Base-by-base conservation (phyloP, 2,888 invertebrate species). In the Celastrina argiolus region DNA sequence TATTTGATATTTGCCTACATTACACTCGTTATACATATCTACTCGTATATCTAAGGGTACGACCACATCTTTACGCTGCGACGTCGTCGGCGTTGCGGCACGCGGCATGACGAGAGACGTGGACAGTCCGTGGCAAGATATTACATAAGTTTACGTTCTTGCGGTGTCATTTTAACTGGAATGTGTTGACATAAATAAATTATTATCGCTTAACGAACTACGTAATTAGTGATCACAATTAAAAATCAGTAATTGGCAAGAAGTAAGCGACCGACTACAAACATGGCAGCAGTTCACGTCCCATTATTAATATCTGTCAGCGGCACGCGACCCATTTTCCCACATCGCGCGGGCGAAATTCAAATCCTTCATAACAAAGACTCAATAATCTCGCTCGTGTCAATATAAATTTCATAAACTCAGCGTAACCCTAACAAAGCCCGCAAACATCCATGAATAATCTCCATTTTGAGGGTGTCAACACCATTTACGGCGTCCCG, bases 351-450 rank as follows among this genome's bases (percentile, higher is more conserved):
- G 74, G 75, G 74, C 75, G 75, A 79, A 84, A 84, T 84, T 85
- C 85, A 83, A 85, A 87, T 85, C 83, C 81, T 80, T 78, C 82
- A 82, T 82, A 85, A 87, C 87, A 87, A 87, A 81, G 83, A 82
- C 82, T 82, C 85, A 78, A 87, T 87, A 87, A 87, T 87, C 87
- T 84, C 78, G 77, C 82, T 82, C 85, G 84, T 85, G 86, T 86
- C 86, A 86, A 87, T 86, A 86, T 87, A 87, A 87, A 87, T 87
- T 87, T 88, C 87, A 87, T 87, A 88, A 87, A 87, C 85, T 85
- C 84, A 73, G 82, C 80, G 78, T 81, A 83, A 81, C 84, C 81
- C 84, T 79, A 78, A 87, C 87, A 86, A 87, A 79, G 82, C 76
- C 78, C 80, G 82, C 85, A 85, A 87, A 87, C 85, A 84, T 85